Evolutionary conservation across 2,888 invertebrate genomes (phyloP), one percentile per base, ranked within the genome.

Genomic region (Melanophora roralis): DNA sequence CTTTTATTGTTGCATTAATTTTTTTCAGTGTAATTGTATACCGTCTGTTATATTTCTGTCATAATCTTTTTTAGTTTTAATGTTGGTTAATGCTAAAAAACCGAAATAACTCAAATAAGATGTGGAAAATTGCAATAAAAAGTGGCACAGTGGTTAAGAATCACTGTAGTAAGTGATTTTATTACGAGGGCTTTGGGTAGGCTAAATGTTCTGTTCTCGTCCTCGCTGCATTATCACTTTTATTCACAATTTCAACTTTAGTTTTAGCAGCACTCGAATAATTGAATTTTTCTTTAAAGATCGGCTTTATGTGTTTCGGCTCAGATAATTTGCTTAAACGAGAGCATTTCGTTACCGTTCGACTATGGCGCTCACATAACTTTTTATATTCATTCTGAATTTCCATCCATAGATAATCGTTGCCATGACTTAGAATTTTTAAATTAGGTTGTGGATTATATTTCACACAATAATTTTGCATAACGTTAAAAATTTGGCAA

Each of bases 171-270:
- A n/a, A n/a, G 19, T 62, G 32, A 5, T 62, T 60, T 8, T 34
- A 11, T 36, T n/a, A 69, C 69, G 59, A 38, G n/a, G 51, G 11
- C 21, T 71, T 49, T 27, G 69, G 69, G 16, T 51, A 71, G 1
- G 69, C 60, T 32, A 71, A 60, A 9, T 71, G 69, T 21, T 71
- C 59, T 2, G 59, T 71, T 27, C 69, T 47, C 4, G 69, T 71
- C 12, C 19, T 49, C 9, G 16, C 8, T 3, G 9, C 21, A 14
- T 6, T 38, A 51, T 60, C 69, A 9, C 38, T 40, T 34, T 43
- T 71, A 71, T 71, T 23, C 1, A 71, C 14, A 12, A 60, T 59
- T 51, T 71, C 32, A 1, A 59, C 36, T 57, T 38, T 38, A 27
- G 38, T 21, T 11, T 23, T 32, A 2, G 6, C n/a, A 11, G 21